These are phyloP conservation scores for Strongylocentrotus purpuratus DNA, from an alignment of 35 echinoderm and acorn worm species.

Conservation along the genomic window DNA sequence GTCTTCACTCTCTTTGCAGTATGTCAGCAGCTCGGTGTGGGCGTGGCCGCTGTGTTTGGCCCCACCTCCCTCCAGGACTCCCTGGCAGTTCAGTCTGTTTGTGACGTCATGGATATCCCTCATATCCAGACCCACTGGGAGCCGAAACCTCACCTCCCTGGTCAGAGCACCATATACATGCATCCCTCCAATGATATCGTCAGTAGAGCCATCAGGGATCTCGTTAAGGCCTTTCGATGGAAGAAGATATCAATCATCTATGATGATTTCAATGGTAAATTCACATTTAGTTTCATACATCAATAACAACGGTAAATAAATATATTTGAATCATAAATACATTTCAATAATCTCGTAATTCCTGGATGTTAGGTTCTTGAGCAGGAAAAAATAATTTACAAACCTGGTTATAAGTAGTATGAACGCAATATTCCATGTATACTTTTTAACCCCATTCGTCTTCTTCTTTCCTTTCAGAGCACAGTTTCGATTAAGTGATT, in stretches of 20 bases:
- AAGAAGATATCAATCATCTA: conserved; percentile 60
- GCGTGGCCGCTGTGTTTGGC: conserved; percentile 64
- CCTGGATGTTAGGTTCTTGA: too few relatives aligned
- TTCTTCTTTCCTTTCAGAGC: too few relatives aligned
- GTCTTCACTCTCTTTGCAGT: background rate
- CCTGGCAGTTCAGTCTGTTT: conserved; percentile 51
- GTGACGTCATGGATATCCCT: conserved; percentile 53
- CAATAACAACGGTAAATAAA: too few relatives aligned
- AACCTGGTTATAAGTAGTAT: too few relatives aligned
- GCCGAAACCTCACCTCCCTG: background rate
- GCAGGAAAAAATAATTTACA: too few relatives aligned
- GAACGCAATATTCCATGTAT: too few relatives aligned
- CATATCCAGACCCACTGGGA: conserved; percentile 60
- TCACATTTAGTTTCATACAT: background rate
- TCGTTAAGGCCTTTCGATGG: conserved; percentile 34
- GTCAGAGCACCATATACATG: conserved; percentile 47
- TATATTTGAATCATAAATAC: too few relatives aligned
- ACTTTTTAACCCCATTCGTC: too few relatives aligned
- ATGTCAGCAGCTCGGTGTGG: conserved; percentile 43
- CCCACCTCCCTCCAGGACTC: conserved; percentile 35
- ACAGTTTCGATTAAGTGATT: too few relatives aligned
- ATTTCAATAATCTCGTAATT: too few relatives aligned
- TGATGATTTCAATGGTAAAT: conserved; percentile 58
- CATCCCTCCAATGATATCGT: conserved; percentile 44
- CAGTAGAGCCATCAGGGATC: conserved; percentile 34